phyloP scores from a whole-genome alignment of 2,797 vertebrate species.

The Vespertilio murinus region DNA sequence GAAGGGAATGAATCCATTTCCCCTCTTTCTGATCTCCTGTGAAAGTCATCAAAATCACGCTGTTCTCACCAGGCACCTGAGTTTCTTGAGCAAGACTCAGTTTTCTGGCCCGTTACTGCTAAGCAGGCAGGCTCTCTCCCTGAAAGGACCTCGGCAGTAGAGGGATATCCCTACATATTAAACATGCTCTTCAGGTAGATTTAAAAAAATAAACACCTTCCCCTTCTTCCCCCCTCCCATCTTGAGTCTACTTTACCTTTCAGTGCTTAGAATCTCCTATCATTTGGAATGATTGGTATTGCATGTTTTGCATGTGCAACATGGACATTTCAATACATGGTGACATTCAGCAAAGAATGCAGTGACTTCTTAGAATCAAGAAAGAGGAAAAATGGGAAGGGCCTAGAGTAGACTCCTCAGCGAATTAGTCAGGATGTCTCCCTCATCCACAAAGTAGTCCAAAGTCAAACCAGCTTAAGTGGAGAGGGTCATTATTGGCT shows the following conservation, averaged over 20 bases:
- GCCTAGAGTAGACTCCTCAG: not conserved
- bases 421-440: not conserved
- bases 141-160: not conserved
- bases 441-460: not conserved
- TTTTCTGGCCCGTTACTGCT: not conserved
- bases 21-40: not conserved
- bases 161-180: not conserved
- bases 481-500: not conserved
- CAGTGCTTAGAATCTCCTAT: not conserved
- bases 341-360: not conserved
- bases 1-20: not conserved
- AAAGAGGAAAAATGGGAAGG: not conserved
- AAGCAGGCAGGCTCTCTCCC: accelerated
- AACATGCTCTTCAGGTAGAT: not conserved
- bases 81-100: not conserved
- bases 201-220: too few species aligned
- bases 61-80: not conserved
- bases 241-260: not conserved
- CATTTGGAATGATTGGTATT: not conserved
- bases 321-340: not conserved
- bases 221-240: accelerated
- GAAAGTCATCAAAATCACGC: not conserved
- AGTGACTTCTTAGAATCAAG: not conserved
- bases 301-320: not conserved
- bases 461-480: not conserved